Evolutionary conservation across 1,140 invertebrate genomes (phyloP).

Genomic region (Frieseomelitta varia): DNA sequence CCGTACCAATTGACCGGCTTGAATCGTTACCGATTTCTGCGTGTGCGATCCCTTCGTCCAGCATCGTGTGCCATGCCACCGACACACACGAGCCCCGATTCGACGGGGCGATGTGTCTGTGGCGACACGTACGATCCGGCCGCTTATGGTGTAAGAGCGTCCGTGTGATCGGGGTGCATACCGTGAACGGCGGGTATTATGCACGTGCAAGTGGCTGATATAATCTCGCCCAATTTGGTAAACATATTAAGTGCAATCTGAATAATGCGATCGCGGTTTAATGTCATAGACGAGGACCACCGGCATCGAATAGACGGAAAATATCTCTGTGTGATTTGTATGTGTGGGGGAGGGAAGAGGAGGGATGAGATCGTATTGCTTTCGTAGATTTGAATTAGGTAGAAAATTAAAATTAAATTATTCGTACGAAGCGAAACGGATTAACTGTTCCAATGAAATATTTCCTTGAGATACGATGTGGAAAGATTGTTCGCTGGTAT

Average conservation of each 20-base stretch:
- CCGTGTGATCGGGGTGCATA: constrained; percentile 42
- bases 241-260: constrained; percentile 76
- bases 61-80: background rate
- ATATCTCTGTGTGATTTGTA: constrained; percentile 20
- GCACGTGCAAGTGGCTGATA: constrained; percentile 68
- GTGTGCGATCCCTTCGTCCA: background rate
- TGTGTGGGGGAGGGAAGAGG: no score
- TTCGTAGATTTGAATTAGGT: no score
- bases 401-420: no score
- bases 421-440: background rate
- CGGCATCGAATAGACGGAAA: constrained; percentile 55
- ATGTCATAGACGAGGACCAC: constrained; percentile 56
- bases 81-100: background rate
- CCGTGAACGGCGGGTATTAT: constrained; percentile 60
- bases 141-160: background rate
- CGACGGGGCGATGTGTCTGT: background rate
- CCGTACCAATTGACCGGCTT: constrained; percentile 10
- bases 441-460: background rate
- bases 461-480: background rate
- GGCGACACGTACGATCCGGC: constrained; percentile 25
- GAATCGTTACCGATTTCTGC: constrained; percentile 55
- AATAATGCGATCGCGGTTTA: constrained; percentile 72
- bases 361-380: no score
- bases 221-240: constrained; percentile 74
- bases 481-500: background rate